Evolutionary conservation across 1,140 invertebrate species (phyloP).

Genomic region (Eriocheir sinensis): DNA sequence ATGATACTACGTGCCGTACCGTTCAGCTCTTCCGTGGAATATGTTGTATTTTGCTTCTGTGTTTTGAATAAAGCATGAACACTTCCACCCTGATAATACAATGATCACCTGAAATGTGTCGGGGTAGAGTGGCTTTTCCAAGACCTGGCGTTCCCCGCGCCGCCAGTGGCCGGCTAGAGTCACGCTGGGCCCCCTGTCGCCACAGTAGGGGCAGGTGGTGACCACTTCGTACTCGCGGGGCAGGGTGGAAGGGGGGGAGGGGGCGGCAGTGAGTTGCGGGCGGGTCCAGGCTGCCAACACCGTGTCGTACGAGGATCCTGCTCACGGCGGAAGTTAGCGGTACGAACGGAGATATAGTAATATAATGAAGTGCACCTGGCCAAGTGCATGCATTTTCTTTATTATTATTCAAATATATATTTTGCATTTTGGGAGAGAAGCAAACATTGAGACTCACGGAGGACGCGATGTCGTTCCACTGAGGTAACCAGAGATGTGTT

Average conservation of each 20-base stretch:
- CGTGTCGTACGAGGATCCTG: neutral
- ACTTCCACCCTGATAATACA: no score
- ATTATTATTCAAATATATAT: no score
- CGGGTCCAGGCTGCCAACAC: constrained; percentile 14
- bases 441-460: neutral
- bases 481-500: neutral
- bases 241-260: neutral
- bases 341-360: no score
- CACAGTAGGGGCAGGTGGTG: constrained; percentile 57
- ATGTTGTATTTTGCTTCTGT: no score
- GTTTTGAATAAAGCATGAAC: no score
- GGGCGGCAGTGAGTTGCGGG: neutral
- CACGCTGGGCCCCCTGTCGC: neutral
- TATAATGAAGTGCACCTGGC: no score
- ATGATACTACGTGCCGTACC: no score
- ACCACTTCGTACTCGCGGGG: constrained; percentile 25
- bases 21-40: no score
- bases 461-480: neutral
- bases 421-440: no score
- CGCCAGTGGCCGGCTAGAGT: constrained; percentile 44
- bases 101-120: constrained; percentile 55
- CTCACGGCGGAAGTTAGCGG: neutral
- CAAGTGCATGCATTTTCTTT: no score
- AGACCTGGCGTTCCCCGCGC: neutral
- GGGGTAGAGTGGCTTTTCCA: constrained; percentile 32